Evolutionary conservation across 2,888 invertebrate species (phyloP).

Genomic region (Hydropsyche betteni): DNA sequence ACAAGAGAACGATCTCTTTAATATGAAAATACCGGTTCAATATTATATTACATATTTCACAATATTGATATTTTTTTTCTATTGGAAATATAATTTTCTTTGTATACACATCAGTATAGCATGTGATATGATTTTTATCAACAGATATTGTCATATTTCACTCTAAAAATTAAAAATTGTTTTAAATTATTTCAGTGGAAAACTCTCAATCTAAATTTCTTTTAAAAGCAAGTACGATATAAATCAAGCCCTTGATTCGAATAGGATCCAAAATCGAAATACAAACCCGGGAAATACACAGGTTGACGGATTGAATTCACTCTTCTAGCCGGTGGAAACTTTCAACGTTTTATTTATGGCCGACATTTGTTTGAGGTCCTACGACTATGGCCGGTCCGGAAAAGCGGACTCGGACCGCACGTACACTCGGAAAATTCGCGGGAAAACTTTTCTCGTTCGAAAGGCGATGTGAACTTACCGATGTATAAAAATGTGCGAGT

Average conservation of each 20-base stretch:
- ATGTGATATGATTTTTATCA: no score
- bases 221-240: neutral
- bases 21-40: no score
- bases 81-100: no score
- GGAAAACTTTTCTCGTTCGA: neutral
- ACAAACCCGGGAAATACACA: neutral
- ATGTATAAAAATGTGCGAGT: conserved; percentile 17
- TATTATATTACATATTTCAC: no score
- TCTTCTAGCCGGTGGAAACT: conserved; percentile 11
- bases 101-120: no score
- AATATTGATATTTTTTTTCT: no score
- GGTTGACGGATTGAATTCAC: conserved; percentile 2
- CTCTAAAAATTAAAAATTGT: no score
- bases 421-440: neutral
- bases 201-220: no score
- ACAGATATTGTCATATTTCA: no score
- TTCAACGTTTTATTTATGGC: conserved; percentile 39
- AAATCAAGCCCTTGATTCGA: neutral
- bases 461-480: neutral
- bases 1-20: no score
- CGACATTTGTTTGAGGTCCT: conserved; percentile 40
- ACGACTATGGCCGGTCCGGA: conserved; percentile 19
- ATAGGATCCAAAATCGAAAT: neutral
- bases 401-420: neutral
- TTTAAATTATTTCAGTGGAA: no score